phyloP scores from a whole-genome alignment of 2,113 vertebrate genomes.

The Eptatretus burgeri region DNA sequence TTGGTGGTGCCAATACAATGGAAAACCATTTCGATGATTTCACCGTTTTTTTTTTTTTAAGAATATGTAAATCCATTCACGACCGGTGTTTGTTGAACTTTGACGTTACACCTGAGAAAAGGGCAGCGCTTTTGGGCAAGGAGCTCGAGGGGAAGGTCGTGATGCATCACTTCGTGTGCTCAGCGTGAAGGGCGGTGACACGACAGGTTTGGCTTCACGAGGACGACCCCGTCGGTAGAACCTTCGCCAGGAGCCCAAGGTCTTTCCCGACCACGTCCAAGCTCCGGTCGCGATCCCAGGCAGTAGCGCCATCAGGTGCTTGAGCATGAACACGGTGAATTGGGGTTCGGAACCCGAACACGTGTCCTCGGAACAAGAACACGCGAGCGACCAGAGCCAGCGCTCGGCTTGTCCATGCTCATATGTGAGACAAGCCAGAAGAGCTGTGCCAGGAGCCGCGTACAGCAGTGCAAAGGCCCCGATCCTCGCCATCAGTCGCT shows the following conservation, averaged over 20 bases:
- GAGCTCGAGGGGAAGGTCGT: constrained; percentile 21
- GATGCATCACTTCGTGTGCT: constrained; percentile 36
- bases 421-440: constrained; percentile 74
- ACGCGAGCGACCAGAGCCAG: constrained; percentile 52
- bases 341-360: constrained; percentile 27
- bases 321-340: constrained; percentile 85
- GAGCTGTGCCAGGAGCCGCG: constrained; percentile 59
- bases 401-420: constrained; percentile 63
- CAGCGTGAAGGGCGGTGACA: constrained; percentile 32
- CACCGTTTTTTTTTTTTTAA: too few species aligned
- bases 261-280: constrained; percentile 95
- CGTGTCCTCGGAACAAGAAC: constrained; percentile 33
- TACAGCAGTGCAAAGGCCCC: constrained; percentile 79
- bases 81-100: neutral
- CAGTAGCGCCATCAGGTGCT: constrained; percentile 90
- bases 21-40: too few species aligned
- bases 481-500: constrained; percentile 85
- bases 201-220: constrained; percentile 23
- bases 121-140: constrained; percentile 57
- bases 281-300: constrained; percentile 86
- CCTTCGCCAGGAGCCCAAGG: constrained; percentile 54
- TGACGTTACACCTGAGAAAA: constrained; percentile 12
- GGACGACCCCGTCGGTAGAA: constrained; percentile 39
- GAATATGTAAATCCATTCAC: too few species aligned
- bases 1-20: too few species aligned